Evolutionary conservation across 2,888 invertebrate species (phyloP).

Genomic region (Perithous albicinctus): DNA sequence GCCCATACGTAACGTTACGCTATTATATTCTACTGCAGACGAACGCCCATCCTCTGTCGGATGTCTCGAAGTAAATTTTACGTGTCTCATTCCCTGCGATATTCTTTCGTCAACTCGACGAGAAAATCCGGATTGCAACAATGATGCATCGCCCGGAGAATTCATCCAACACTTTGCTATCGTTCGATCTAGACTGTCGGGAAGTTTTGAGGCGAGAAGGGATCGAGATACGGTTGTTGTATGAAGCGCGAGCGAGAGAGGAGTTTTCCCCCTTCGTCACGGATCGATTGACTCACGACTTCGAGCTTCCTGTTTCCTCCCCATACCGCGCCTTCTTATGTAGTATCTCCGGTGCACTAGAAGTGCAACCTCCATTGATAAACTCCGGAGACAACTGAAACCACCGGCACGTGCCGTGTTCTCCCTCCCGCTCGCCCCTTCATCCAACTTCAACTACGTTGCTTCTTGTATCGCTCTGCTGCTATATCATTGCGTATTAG

Average conservation of each 20-base stretch:
- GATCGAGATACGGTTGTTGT: no score
- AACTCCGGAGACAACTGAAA: slow-evolving; percentile 56
- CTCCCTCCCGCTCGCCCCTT: no score
- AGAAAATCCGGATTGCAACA: neutral
- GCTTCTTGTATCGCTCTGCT: no score
- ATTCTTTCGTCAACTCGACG: neutral
- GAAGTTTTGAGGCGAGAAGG: neutral
- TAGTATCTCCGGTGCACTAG: slow-evolving; percentile 24
- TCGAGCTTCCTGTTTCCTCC: neutral
- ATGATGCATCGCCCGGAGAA: slow-evolving; percentile 15
- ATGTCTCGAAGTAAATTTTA: neutral
- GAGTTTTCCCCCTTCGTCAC: slow-evolving; percentile 28
- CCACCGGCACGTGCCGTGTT: slow-evolving; percentile 50
- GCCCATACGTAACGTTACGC: slow-evolving; percentile 25
- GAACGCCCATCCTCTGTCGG: neutral
- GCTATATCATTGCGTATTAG: no score
- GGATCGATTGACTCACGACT: slow-evolving; percentile 51
- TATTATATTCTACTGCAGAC: neutral
- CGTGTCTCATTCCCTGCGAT: neutral
- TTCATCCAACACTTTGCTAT: slow-evolving; percentile 13
- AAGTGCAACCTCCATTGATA: slow-evolving; percentile 54
- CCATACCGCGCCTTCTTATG: neutral
- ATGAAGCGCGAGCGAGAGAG: neutral
- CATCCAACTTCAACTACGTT: no score
- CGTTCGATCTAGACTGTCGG: neutral